Conservation (phyloP, 2,888 invertebrate genomes). For the Xestoiulus laeticollis region DNA sequence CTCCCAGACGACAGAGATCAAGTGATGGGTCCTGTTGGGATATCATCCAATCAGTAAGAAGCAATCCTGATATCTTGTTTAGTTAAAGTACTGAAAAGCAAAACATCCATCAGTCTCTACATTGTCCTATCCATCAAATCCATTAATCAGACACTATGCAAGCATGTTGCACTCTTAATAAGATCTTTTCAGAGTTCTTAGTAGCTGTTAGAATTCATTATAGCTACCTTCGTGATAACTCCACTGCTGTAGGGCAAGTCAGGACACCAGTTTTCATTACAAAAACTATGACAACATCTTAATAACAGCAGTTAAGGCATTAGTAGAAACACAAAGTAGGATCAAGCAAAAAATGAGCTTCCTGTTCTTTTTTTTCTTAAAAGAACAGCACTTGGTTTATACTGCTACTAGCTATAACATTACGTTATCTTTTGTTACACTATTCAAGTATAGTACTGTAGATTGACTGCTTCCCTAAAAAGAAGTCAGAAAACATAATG, state of each 20-base stretch:
- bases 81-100: not conserved
- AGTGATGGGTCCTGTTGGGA: constrained; percentile 7
- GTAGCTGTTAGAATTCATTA: too few species aligned
- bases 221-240: too few species aligned
- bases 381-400: not conserved
- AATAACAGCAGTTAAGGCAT: too few species aligned
- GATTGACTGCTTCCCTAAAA: not conserved
- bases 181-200: too few species aligned
- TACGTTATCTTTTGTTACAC: not conserved
- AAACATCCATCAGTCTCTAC: not conserved
- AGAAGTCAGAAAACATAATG: not conserved
- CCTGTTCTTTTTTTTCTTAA: not conserved
- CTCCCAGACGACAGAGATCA: not conserved
- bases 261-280: too few species aligned
- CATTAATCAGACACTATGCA: not conserved
- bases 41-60: not conserved
- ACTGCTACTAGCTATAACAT: not conserved
- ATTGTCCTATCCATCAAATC: not conserved
- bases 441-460: not conserved
- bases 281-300: too few species aligned
- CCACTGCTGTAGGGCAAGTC: too few species aligned
- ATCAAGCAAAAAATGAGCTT: too few species aligned
- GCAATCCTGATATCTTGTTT: not conserved
- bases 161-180: not conserved
- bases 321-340: too few species aligned